Evolutionary conservation across 2,888 invertebrate genomes (phyloP), one percentile per base, ranked within the genome.

Genomic region (Hydroisotoma schaefferi): DNA sequence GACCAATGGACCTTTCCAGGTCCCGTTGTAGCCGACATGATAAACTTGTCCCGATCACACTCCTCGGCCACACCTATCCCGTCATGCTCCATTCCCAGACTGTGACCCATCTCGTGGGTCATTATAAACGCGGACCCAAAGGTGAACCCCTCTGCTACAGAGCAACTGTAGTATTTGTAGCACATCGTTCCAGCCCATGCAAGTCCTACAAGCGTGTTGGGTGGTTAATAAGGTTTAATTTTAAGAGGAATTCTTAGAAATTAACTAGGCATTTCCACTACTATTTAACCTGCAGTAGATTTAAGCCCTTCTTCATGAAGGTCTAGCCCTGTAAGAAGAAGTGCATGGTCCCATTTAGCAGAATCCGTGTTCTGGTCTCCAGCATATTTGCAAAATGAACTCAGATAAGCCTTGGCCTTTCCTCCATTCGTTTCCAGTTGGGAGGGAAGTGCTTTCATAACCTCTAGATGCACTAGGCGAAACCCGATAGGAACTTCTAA

Each of bases 21-120:
- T 6, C 76, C 76, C 0, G 76, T 75, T 18, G 74, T 74, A 10
- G 76, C 74, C 4, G 75, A 74, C 76, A 67, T 67, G 33, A 67
- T 63, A 47, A 49, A 67, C 10, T 70, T 73, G 26, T 74, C 67
- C 1, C 67, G 52, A 46, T 74, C 73, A 57, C 77, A 77, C 18
- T 67, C 65, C 57, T 76, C 75, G n/a, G 71, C 72, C 23, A 70
- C 70, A 3, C 67, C 69, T 8, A 61, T 47, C 1, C 77, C 77
- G 60, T 77, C 77, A 63, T 77, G 77, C 46, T 75, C 73, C 75
- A 77, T 76, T 4, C 76, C 76, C 51, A 77, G 68, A 25, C 57
- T 58, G 67, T 77, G 77, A 0, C 76, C 77, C 70, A 77, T 74
- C 65, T 77, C 77, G 61, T 77, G 77, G 4, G 76, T 75, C 18